Base-by-base conservation (phyloP, 2,113 vertebrate species). In the Holacanthus passer region DNA sequence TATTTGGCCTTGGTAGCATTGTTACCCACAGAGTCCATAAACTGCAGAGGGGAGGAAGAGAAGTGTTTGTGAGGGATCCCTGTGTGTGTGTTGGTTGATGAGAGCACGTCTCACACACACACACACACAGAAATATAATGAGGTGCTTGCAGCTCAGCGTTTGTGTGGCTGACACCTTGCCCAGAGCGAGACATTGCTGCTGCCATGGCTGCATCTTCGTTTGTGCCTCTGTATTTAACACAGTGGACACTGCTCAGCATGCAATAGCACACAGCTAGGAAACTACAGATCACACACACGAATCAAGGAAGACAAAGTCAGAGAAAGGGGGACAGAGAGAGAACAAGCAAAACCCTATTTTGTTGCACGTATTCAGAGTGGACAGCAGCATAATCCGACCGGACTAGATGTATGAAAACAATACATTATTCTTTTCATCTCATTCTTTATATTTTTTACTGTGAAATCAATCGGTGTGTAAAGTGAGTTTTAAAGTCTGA, bases 21-120 rank as follows among this genome's bases (percentile, higher is more conserved):
- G 78, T 99, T 99, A 67, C 98, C 98, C 8, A 92, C 94, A 0
- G 95, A 95, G 20, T 96, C 95, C 96, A 99, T 96, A 85, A 98
- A 96, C 98, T 99, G 93, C 59, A 95, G 91, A 76, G 89, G 37
- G 14, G 62, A 90, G 79, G 19, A 45, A 78, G 24, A 67, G 12
- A 50, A 4, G 55, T 50, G 35, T 69, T 48, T 67, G 52, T 7
- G 5, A 50, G n/a, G 1, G 41, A 66, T 32, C 65, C 70, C 48
- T 55, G 17, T 39, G 45, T 78, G 59, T 22, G 12, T 50, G 22
- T 48, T 64, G 53, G n/a, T 31, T 43, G 41, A 22, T 50, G 35
- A 53, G 52, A 4, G 7, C 50, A 70, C 17, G 29, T 27, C 37
- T 14, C 56, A 78, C 39, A 32, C 13, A 22, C 41, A 58, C 17